These are phyloP conservation scores for Cephus rjabovi DNA, from an alignment of 2,888 invertebrate genomes.

Conservation along the genomic window DNA sequence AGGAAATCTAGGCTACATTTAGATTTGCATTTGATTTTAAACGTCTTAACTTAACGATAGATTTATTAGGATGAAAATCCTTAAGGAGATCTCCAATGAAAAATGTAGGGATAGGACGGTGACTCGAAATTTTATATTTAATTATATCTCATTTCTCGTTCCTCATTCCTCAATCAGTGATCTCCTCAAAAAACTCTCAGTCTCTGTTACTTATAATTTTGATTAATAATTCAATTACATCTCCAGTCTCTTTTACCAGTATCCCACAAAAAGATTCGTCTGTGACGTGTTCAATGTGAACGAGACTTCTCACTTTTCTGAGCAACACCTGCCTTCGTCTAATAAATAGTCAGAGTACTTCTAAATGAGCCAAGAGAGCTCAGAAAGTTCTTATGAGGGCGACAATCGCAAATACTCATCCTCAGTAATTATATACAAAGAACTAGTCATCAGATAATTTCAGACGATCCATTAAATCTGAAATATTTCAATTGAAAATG, in stretches of 20 bases:
- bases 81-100: slow-evolving; percentile 1
- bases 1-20: slow-evolving; percentile 7
- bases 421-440: background rate
- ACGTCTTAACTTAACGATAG: slow-evolving; percentile 13
- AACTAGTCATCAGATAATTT: background rate
- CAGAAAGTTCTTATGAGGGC: background rate
- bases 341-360: background rate
- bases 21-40: slow-evolving; percentile 25
- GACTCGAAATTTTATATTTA: background rate
- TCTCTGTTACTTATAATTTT: background rate
- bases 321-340: background rate
- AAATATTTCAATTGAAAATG: background rate
- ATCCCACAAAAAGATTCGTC: background rate
- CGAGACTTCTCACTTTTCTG: background rate
- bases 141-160: background rate
- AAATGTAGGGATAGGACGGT: background rate
- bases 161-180: background rate
- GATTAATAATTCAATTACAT: background rate
- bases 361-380: background rate
- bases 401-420: background rate
- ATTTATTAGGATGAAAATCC: slow-evolving; percentile 5
- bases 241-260: background rate
- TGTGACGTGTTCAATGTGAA: background rate
- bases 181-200: background rate
- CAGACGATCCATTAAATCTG: background rate